Conservation (phyloP, 2,888 invertebrate species). For the Desoria tigrina region DNA sequence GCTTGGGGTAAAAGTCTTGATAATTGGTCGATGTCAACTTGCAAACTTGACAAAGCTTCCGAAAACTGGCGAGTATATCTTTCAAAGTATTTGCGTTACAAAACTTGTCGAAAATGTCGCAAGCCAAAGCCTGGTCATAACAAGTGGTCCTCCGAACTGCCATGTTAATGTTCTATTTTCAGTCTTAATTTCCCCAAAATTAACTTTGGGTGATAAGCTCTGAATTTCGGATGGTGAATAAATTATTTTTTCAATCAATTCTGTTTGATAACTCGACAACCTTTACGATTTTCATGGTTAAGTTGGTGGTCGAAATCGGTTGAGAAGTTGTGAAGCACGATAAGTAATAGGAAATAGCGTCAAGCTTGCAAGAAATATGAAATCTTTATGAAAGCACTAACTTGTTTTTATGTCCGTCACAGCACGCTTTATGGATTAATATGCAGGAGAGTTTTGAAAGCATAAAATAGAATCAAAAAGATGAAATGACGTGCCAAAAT, state of each 20-base stretch:
- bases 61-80: conserved; percentile 71
- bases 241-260: neutral
- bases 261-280: no score
- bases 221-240: neutral
- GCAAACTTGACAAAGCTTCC: conserved; percentile 83
- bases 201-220: no score
- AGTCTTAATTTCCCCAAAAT: no score
- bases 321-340: no score
- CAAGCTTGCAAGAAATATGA: no score
- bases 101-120: conserved; percentile 88
- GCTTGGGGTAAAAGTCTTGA: conserved; percentile 83
- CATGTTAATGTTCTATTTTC: conserved; percentile 21
- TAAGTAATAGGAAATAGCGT: no score
- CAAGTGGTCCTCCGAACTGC: conserved; percentile 35
- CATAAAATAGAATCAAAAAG: neutral
- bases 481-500: no score
- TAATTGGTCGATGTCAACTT: conserved; percentile 77
- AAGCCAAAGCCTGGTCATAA: conserved; percentile 63
- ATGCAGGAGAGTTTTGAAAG: neutral
- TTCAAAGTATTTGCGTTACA: conserved; percentile 87
- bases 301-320: no score
- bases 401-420: no score
- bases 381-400: no score
- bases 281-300: no score
- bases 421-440: no score